Conservation (phyloP, 2,113 vertebrate genomes). For the Chunga burmeisteri region DNA sequence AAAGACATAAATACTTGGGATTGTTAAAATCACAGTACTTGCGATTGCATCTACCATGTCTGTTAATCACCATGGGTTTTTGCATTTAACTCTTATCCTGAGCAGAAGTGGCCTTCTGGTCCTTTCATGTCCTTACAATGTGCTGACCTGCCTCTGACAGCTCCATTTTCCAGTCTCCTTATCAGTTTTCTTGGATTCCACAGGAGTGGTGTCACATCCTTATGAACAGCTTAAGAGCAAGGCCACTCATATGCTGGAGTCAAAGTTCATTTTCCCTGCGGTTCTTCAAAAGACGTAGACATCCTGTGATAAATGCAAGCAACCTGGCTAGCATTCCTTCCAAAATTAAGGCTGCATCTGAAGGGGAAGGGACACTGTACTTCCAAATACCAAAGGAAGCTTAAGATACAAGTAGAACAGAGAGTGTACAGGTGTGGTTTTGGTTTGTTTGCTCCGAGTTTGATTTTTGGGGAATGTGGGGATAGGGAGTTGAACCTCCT, state of each 20-base stretch:
- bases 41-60: neutral
- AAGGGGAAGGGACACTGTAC: neutral
- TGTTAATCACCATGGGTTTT: neutral
- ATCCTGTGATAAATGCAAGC: neutral
- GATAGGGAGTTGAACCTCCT: neutral
- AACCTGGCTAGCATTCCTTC: neutral
- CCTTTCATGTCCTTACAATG: neutral
- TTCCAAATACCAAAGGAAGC: neutral
- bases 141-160: neutral
- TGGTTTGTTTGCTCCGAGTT: rapidly evolving
- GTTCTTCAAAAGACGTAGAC: neutral
- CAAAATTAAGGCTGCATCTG: neutral
- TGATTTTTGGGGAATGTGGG: neutral
- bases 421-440: neutral
- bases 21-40: neutral
- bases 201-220: neutral
- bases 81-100: neutral
- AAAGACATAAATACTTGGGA: neutral
- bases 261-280: neutral
- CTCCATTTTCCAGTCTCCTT: neutral
- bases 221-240: neutral
- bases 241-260: neutral
- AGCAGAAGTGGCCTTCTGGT: neutral
- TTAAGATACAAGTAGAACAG: neutral
- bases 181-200: neutral